Evolutionary conservation across 2,113 vertebrate genomes (phyloP), one percentile per base, ranked within the genome.

Genomic region (Fukomys damarensis): DNA sequence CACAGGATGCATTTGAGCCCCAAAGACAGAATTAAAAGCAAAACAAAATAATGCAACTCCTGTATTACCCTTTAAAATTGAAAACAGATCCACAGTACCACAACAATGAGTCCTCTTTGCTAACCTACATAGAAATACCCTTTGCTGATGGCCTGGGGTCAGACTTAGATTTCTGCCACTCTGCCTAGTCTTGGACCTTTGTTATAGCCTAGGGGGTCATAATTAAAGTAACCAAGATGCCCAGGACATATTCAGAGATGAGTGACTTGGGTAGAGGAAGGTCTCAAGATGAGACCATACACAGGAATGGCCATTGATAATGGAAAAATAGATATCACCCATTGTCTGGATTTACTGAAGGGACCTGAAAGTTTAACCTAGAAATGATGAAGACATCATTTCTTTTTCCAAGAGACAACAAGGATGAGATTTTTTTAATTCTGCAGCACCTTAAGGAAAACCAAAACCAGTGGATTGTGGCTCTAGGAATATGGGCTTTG

Each of bases 291-390:
- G 86, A 81, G 19, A 32, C n/a, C 43, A 13, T 6, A 9, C 8
- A 13, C 3, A 32, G 9, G 24, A 79, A 38, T 5, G 17, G 16
- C 17, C 4, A 0, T 7, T 5, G 1, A 2, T 11, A 4, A 24
- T 20, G 58, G 13, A 10, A 35, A 35, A 79, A 4, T 19, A 28
- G 2, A 86, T 38, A 66, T 5, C 52, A 14, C 8, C 9, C 3
- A 7, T 19, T 46, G 46, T 89, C 80, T 87, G 43, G 22, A 24
- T 61, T 56, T 93, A 28, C 16, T 72, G 89, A 86, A 79, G 8
- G 14, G 22, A 63, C 24, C 24, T 68, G 20, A 56, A 38, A 84
- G 68, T n/a, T 96, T 84, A 38, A 86, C 3, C 8, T 38, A 70
- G 41, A 90, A 84, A 84, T 66, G 20, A 30, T 7, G 66, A 76